Base-by-base conservation (phyloP, 2,797 vertebrate species). In the Lepus townsendii region DNA sequence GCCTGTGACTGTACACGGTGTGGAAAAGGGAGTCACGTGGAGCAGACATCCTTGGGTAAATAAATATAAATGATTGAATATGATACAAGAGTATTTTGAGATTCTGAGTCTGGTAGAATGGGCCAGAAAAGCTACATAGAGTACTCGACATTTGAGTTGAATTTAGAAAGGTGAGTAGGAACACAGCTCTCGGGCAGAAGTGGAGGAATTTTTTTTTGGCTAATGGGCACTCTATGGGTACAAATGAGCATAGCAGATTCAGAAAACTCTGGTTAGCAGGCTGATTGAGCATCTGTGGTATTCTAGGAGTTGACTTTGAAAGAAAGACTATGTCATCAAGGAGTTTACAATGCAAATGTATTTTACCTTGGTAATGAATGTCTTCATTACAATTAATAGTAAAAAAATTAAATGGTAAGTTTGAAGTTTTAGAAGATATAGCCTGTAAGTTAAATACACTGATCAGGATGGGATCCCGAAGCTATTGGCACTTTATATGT, bases 381-480 rank as follows among this genome's bases (percentile, higher is more conserved):
- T 47, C 42, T 47, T 47, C 42, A 10, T 47, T 47, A 47, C 42
- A 47, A 47, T 47, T 47, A 47, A 47, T 47, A 47, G 42, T 47
- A 47, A 47, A 47, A 47, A 47, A 47, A 47, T 47, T 47, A 47
- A 47, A 50, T 19, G 30, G 2, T 60, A 42, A 22, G 9, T 65
- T 84, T 77, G 17, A 26, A 54, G 11, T 84, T 47, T 88, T 89
- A 86, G 75, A 91, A 88, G 88, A 30, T 60, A 38, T 24, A 77
- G 14, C 27, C 20, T 84, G 35, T 27, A 57, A 14, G 73, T 90
- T 80, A 62, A 75, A 76, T 82, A 47, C 7, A 30, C 3, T 13
- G 27, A 66, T 42, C 32, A 62, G 85, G 38, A 54, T 76, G 69
- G 17, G 62, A 75, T 50, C 72, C 17, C 65, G 69, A 93, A 89